Conservation (phyloP, 2,797 vertebrate genomes). For the Tadarida brasiliensis region DNA sequence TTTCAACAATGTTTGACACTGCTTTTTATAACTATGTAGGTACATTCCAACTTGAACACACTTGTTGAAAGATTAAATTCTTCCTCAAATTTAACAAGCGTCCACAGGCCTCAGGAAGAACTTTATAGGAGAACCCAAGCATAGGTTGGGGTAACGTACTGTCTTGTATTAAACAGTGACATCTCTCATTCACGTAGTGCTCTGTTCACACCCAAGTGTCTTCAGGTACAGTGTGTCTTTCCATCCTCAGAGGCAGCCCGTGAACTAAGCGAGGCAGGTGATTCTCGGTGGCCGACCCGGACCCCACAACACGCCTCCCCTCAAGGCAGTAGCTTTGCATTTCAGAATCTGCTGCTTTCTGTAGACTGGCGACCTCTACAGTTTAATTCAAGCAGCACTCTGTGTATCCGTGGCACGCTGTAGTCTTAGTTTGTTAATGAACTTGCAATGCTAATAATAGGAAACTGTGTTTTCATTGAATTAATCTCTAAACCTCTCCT, state of each 20-base stretch:
- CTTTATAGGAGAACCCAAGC: background rate
- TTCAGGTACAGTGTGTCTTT: background rate
- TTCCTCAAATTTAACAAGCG: background rate
- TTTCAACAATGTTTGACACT: background rate
- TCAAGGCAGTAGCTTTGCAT: background rate
- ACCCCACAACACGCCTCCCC: rapidly evolving
- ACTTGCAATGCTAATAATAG: background rate
- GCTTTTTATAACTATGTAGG: background rate
- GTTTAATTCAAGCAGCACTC: background rate
- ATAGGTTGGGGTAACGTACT: background rate
- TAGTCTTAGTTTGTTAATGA: background rate
- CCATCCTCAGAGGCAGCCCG: background rate
- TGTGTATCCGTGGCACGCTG: background rate
- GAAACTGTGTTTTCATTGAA: constrained; percentile 1
- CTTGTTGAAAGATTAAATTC: constrained; percentile 15
- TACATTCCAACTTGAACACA: background rate
- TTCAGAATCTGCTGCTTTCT: background rate
- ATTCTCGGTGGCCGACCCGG: background rate
- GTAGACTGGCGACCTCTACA: background rate
- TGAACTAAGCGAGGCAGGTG: background rate
- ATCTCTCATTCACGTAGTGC: background rate
- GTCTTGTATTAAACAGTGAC: background rate
- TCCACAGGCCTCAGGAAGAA: background rate
- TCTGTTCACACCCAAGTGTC: background rate
- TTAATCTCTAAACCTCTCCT: constrained; percentile 80